Percentiles rank a stretch among this genome's conserved stretches.
Conservation (phyloP, 92 coral and sea anemone species). For the Actinernus sp. region DNA sequence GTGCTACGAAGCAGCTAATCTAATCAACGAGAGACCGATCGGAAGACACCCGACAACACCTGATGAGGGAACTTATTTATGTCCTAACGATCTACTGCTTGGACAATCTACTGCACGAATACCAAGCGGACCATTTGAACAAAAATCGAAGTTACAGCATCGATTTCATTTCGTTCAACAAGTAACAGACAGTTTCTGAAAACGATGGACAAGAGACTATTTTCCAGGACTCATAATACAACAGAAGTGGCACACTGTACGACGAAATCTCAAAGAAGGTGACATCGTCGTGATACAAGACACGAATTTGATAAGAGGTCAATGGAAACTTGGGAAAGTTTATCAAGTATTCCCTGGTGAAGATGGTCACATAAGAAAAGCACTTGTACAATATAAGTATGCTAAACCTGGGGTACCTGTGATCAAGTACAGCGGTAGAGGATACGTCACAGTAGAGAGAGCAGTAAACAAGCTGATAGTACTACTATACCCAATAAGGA, state of each 20-base stretch:
- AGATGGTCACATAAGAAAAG: constrained; percentile 54
- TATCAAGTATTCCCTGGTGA: constrained; percentile 34
- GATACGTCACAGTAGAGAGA: constrained; percentile 34
- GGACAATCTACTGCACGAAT: constrained; percentile 46
- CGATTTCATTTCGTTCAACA: constrained; percentile 39
- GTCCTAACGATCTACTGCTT: constrained; percentile 54
- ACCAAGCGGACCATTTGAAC: constrained; percentile 52
- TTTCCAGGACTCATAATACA: constrained; percentile 35
- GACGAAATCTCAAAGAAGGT: constrained; percentile 19
- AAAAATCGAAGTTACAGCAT: constrained; percentile 11
- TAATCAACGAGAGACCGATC: constrained; percentile 37
- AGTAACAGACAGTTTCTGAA: constrained; percentile 30
- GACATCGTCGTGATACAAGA: constrained; percentile 50
- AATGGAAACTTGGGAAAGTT: constrained; percentile 69
- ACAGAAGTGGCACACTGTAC: constrained; percentile 49
- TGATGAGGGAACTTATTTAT: constrained; percentile 48
- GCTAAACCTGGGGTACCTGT: constrained; percentile 34
- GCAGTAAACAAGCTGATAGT: constrained; percentile 29
- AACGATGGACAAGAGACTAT: constrained; percentile 46
- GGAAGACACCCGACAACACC: constrained; percentile 60
- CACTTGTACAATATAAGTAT: constrained; percentile 24
- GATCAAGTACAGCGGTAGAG: constrained; percentile 21
- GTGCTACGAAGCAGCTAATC: constrained; percentile 47
- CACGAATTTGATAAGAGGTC: constrained; percentile 50
- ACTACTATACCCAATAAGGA: no score